Evolutionary conservation across 2,113 vertebrate species (phyloP).

Genomic region (Microtus montanus): DNA sequence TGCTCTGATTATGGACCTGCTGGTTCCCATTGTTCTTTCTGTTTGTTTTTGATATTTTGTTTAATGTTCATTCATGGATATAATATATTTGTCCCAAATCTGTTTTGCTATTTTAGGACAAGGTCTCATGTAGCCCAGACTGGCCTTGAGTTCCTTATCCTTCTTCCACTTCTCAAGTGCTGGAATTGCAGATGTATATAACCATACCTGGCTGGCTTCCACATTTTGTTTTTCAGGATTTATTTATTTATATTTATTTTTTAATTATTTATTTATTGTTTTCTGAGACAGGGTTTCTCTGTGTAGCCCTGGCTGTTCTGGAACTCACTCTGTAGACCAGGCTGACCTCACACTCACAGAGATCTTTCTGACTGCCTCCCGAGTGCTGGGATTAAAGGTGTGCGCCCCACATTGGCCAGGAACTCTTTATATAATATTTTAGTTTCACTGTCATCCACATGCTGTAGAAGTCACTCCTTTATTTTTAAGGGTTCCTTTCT

Average conservation of each 20-base stretch:
- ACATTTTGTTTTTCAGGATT: not conserved
- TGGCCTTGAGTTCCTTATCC: not conserved
- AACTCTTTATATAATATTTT: not conserved
- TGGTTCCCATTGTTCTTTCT: not conserved
- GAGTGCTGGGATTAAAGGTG: not conserved
- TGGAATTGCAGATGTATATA: not conserved
- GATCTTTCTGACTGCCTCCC: not conserved
- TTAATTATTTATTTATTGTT: not conserved
- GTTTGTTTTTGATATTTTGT: not conserved
- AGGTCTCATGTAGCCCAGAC: not conserved
- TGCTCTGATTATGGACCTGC: no score
- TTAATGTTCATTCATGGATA: not conserved
- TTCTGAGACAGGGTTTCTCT: not conserved
- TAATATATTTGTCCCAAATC: not conserved
- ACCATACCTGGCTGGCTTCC: not conserved
- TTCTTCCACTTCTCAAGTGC: not conserved
- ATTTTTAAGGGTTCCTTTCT: not conserved
- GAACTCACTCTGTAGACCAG: not conserved
- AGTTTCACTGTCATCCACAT: not conserved
- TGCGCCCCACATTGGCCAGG: not conserved
- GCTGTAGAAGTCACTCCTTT: not conserved
- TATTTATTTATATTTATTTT: not conserved
- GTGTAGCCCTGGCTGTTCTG: not conserved
- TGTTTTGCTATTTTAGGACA: not conserved
- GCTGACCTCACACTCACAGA: not conserved